Evolutionary conservation across 2,113 vertebrate species (phyloP).

Genomic region (Solenodon paradoxus): DNA sequence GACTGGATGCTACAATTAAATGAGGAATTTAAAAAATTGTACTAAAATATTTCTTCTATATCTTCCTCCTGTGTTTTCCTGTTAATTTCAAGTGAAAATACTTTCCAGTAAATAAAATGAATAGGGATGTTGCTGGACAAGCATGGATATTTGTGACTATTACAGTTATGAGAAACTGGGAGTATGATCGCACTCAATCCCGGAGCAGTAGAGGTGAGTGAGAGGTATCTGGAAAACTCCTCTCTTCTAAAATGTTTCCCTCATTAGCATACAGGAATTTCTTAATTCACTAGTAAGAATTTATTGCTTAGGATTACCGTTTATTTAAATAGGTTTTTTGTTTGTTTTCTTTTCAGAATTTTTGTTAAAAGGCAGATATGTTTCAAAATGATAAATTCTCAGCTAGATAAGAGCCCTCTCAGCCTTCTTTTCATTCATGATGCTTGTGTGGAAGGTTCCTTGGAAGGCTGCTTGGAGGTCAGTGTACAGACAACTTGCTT

Average conservation of each 20-base stretch:
- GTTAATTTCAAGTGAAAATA: neutral
- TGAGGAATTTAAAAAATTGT: neutral
- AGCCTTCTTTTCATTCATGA: neutral
- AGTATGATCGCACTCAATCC: neutral
- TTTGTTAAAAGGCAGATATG: neutral
- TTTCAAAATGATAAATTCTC: neutral
- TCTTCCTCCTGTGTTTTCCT: neutral
- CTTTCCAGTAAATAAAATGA: neutral
- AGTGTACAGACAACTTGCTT: neutral
- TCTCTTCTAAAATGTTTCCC: neutral
- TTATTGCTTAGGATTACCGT: neutral
- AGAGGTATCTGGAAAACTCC: neutral
- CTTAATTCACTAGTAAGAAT: neutral
- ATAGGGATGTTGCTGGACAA: neutral
- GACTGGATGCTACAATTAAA: neutral
- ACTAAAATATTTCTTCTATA: neutral
- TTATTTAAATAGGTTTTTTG: too few species aligned
- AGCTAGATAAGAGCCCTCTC: neutral
- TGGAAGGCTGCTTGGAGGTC: neutral
- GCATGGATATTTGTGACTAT: neutral
- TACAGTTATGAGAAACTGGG: neutral
- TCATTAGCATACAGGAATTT: neutral
- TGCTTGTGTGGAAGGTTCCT: neutral
- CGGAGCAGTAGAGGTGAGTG: neutral
- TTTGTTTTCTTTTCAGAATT: neutral